A percentile compares a stretch with the other conserved stretches of the same genome.
Conservation (phyloP, 2,113 vertebrate species). For the Mastomys coucha region DNA sequence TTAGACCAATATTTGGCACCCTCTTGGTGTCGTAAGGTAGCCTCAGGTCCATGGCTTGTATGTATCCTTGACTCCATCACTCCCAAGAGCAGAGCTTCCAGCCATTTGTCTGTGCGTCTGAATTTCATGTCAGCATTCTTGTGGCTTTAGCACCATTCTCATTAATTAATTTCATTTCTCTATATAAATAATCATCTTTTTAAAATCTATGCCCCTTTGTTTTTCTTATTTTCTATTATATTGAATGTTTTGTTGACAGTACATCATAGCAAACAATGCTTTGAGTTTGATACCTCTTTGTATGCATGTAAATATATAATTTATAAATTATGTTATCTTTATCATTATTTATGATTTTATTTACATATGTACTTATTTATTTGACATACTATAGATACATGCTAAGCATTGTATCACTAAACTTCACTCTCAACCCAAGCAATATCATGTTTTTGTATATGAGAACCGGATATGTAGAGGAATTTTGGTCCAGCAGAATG, state of each 20-base stretch:
- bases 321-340: not conserved
- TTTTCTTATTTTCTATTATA: slow-evolving; percentile 49
- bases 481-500: no score
- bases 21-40: not conserved
- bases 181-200: slow-evolving; percentile 29
- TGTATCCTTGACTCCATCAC: not conserved
- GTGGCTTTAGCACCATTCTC: not conserved
- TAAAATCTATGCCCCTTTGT: not conserved
- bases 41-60: not conserved
- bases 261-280: not conserved
- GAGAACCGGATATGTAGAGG: no score
- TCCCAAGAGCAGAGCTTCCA: not conserved
- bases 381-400: not conserved
- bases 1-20: not conserved
- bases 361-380: not conserved
- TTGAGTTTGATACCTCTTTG: not conserved
- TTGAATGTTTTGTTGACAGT: not conserved
- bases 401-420: not conserved
- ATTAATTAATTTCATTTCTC: slow-evolving; percentile 17
- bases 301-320: not conserved
- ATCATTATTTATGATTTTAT: not conserved
- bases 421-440: not conserved
- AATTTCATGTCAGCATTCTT: not conserved
- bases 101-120: not conserved
- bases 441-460: not conserved